Conservation (phyloP, 2,888 invertebrate genomes). For the Byasa hedistus region DNA sequence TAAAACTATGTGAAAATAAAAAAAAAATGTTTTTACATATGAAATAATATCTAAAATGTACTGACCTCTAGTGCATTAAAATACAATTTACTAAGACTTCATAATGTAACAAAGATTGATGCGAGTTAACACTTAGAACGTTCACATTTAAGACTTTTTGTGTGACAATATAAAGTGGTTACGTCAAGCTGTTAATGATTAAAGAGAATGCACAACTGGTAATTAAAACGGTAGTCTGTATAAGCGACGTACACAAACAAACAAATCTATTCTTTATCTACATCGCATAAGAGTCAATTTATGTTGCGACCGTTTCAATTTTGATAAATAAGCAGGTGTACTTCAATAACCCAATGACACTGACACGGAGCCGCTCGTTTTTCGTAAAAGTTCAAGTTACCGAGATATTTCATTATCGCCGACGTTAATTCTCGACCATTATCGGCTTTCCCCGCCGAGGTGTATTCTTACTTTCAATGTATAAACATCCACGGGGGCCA, state of each 20-base stretch:
- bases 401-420: conserved; percentile 44
- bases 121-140: conserved; percentile 13
- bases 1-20: no score
- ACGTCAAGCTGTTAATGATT: conserved; percentile 28
- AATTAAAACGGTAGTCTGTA: conserved; percentile 28
- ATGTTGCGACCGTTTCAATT: neutral
- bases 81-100: neutral
- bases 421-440: conserved; percentile 48
- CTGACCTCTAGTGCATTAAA: neutral
- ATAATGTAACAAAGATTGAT: conserved; percentile 16
- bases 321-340: conserved; percentile 26
- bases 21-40: no score
- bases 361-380: conserved; percentile 31
- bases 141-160: conserved; percentile 18
- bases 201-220: conserved; percentile 24
- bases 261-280: neutral
- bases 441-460: conserved; percentile 50
- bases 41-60: neutral
- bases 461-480: conserved; percentile 42
- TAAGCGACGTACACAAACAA: neutral
- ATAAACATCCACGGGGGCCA: conserved; percentile 44
- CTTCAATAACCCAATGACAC: conserved; percentile 38
- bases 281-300: neutral
- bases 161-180: conserved; percentile 26
- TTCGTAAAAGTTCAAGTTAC: conserved; percentile 39